Conservation (phyloP, 2,888 invertebrate genomes). For the Leptura quadrifasciata region DNA sequence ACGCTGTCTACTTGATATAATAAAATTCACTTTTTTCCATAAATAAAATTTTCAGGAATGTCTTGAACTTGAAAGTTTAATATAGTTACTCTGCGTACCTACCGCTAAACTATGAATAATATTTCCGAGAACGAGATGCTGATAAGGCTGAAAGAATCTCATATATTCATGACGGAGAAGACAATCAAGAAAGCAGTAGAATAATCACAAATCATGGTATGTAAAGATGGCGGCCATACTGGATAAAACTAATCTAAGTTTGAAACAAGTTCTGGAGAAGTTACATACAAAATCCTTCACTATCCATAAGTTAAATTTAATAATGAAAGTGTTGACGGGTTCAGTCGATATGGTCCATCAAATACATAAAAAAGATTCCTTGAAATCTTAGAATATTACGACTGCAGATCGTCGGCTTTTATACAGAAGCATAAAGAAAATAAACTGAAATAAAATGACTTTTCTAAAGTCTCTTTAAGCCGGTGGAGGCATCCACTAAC, state of each 20-base stretch:
- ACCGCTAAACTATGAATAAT: not conserved
- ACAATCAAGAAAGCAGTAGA: conserved; percentile 40
- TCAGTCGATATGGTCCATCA: conserved; percentile 33
- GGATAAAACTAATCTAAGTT: conserved; percentile 63
- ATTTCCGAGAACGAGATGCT: not conserved
- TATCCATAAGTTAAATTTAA: conserved; percentile 53
- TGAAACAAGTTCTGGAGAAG: conserved; percentile 57
- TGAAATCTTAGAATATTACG: conserved; percentile 26
- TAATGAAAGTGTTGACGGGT: conserved; percentile 53
- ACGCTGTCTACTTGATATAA: not conserved
- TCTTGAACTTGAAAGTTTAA: not conserved
- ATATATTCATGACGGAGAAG: conserved; percentile 23
- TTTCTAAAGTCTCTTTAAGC: conserved; percentile 34
- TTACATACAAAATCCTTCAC: conserved; percentile 47
- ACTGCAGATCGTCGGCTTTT: conserved; percentile 20
- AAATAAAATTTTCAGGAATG: not conserved
- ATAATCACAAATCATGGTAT: conserved; percentile 55
- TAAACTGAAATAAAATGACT: conserved; percentile 43
- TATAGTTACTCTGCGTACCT: not conserved
- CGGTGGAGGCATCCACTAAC: conserved; percentile 29
- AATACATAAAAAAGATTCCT: not conserved
- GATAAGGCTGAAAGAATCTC: conserved; percentile 14
- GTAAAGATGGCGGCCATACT: conserved; percentile 49
- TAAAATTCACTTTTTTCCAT: not conserved
- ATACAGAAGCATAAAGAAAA: conserved; percentile 30